Percentiles rank a stretch among this genome's conserved stretches.
phyloP scores from a whole-genome alignment of 2,797 vertebrate species.

The Hemitrygon akajei region DNA sequence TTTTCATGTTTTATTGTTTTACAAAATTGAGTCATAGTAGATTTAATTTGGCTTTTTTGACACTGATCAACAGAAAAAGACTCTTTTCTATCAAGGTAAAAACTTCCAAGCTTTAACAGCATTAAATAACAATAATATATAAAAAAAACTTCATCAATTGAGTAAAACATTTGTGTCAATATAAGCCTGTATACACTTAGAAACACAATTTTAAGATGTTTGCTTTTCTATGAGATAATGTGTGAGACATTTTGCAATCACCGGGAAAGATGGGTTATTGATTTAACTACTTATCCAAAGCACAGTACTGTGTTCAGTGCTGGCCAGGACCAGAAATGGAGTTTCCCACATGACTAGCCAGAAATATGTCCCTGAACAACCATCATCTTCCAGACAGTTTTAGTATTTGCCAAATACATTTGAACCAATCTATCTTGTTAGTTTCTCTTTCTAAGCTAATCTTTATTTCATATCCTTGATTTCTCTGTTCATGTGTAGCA shows the following conservation, averaged over 20 bases:
- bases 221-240: neutral
- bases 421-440: neutral
- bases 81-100: too few species aligned
- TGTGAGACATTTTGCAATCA: neutral
- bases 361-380: neutral
- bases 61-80: too few species aligned
- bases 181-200: neutral
- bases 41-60: too few species aligned
- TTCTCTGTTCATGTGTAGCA: neutral
- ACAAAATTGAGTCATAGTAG: too few species aligned
- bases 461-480: neutral
- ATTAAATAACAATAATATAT: neutral
- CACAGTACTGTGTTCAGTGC: neutral
- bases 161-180: neutral
- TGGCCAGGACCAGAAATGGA: too few species aligned
- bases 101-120: neutral
- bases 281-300: neutral
- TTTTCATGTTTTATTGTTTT: too few species aligned
- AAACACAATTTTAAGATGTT: neutral
- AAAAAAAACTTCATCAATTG: neutral
- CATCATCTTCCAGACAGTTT: neutral
- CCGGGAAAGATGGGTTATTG: neutral
- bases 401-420: neutral
- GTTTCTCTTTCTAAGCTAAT: neutral
- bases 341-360: neutral